Percentiles rank a stretch among this genome's conserved stretches.
Conservation (phyloP, 2,113 vertebrate genomes). For the Rafetus swinhoei region DNA sequence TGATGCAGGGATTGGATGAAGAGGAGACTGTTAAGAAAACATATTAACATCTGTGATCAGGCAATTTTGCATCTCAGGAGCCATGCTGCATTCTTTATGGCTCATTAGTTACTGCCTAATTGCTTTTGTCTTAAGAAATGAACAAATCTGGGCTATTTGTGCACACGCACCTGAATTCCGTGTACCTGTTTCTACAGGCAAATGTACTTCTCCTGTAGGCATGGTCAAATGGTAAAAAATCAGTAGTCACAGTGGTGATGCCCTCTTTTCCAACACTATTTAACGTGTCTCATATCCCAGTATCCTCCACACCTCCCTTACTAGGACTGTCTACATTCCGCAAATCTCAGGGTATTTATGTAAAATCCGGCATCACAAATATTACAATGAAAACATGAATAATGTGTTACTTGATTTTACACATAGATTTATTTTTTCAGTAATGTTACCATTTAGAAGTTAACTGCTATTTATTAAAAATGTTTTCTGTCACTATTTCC, state of each 20-base stretch:
- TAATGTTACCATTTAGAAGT: neutral
- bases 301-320: neutral
- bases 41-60: slow-evolving; percentile 40
- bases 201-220: neutral
- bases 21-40: slow-evolving; percentile 86
- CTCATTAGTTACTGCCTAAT: rapidly evolving
- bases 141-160: neutral
- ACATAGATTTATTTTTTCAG: neutral
- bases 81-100: neutral
- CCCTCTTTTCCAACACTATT: neutral
- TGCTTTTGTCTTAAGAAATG: neutral
- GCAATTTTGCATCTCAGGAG: neutral
- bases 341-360: neutral
- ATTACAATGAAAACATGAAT: neutral
- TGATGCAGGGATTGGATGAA: slow-evolving; percentile 94
- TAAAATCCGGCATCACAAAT: neutral
- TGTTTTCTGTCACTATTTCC: neutral
- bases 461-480: neutral
- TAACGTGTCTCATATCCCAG: slow-evolving; percentile 1
- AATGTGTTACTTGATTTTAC: neutral
- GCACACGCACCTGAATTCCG: neutral
- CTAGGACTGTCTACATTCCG: neutral
- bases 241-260: neutral
- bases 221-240: neutral
- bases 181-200: neutral